Base-by-base conservation (phyloP, 2,888 invertebrate genomes). In the Cryptus viduatorius region DNA sequence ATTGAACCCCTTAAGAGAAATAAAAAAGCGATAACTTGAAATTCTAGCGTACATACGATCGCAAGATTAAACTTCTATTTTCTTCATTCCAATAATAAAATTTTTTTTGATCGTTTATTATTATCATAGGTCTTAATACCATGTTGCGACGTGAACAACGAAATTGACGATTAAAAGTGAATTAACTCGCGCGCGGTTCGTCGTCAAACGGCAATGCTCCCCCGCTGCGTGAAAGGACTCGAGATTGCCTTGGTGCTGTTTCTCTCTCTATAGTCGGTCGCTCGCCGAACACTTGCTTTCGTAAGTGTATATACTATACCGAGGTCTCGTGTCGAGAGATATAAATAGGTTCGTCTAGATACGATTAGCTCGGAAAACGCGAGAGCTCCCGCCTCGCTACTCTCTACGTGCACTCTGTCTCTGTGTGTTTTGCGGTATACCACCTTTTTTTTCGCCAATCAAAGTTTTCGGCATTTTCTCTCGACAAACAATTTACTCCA, bases 261-360 rank as follows among this genome's bases (percentile, higher is more conserved):
- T 61, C 48, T 67, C 42, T 4, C 46, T 29, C 12, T 14, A 8
- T 68, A 37, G 4, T 19, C 19, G n/a, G 31, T n/a, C 48, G 31
- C 73, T 73, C 68, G 69, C 48, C 31, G 44, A 67, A 67, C 72
- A 46, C 71, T 72, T 46, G 61, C 69, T 56, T 56, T 71, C 69
- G 75, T 56, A 64, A 81, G 75, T 71, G 83, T 75, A 64, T 65
- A 72, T 65, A 24, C 72, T 79, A 56, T 76, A 71, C 79, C 76
- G 69, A 61, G 79, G 50, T 53, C 68, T 69, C 61, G 53, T 64
- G 68, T 64, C 65, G 50, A 46, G 79, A 42, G 48, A 56, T 72
- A 83, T 79, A 83, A 83, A 83, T 83, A 83, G 83, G 48, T 67
- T 76, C 69, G 65, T 79, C 76, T 53, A 76, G 79, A 71, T 75